Percentiles rank a stretch among this genome's conserved stretches.
These are phyloP conservation scores for Steatornis caripensis DNA, from an alignment of 2,113 vertebrate genomes.

Conservation along the genomic window DNA sequence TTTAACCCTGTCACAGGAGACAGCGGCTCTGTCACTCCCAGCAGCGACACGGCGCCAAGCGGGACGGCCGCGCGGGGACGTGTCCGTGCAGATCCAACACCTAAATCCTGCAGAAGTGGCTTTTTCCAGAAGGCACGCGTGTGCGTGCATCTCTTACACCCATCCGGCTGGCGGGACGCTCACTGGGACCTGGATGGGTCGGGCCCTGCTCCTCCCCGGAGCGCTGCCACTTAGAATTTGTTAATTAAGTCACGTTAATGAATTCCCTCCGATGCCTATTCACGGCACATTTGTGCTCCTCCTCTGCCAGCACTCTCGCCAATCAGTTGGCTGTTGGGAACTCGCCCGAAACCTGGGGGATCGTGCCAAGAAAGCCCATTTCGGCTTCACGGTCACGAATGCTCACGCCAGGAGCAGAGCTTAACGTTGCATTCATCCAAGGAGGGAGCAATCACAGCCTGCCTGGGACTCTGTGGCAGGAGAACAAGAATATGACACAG, in stretches of 20 bases:
- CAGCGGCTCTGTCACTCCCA: background rate
- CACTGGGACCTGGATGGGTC: fast-evolving
- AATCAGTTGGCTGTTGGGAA: background rate
- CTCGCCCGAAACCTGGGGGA: background rate
- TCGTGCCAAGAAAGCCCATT: background rate
- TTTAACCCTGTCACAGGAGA: background rate
- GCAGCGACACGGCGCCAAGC: fast-evolving
- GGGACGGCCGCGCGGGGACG: fast-evolving
- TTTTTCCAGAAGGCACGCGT: background rate
- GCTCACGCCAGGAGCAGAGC: background rate
- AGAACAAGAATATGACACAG: background rate
- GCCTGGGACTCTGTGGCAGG: background rate
- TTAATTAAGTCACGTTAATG: constrained; percentile 27
- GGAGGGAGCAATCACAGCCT: background rate
- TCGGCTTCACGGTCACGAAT: background rate
- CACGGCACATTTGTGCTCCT: background rate
- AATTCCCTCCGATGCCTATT: background rate
- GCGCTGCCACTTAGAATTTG: background rate
- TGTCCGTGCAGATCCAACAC: background rate
- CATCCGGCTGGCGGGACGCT: background rate
- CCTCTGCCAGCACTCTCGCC: background rate
- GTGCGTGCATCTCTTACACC: fast-evolving
- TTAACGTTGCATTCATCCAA: background rate
- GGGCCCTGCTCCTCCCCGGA: background rate
- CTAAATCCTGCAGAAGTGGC: background rate